phyloP scores from a whole-genome alignment of 2,888 invertebrate species.

The Laothoe populi region DNA sequence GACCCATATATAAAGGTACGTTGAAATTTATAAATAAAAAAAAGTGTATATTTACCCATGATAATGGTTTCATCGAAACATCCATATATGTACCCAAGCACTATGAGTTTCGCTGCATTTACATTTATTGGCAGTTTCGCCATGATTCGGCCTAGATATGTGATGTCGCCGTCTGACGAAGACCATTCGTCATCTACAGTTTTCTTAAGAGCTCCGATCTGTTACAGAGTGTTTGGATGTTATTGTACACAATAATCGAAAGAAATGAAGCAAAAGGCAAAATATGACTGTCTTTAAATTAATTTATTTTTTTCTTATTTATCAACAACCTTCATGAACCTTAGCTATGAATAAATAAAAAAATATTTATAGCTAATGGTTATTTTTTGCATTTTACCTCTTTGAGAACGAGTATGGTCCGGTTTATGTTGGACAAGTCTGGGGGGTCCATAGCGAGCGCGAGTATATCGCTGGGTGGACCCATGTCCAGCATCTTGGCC shows the following conservation, averaged over 20 bases:
- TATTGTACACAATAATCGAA: not conserved
- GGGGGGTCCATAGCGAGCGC: conserved; percentile 95
- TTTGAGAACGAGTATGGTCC: conserved; percentile 93
- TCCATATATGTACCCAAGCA: conserved; percentile 94
- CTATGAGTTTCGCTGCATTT: conserved; percentile 91
- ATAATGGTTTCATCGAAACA: conserved; percentile 93
- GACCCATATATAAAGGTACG: too few relatives aligned
- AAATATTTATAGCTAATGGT: too few relatives aligned
- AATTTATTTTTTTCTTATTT: too few relatives aligned
- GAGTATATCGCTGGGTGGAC: conserved; percentile 90
- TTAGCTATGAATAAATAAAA: too few relatives aligned
- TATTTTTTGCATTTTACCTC: conserved; percentile 80
- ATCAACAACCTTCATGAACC: too few relatives aligned
- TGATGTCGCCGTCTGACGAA: conserved; percentile 92
- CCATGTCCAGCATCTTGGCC: conserved; percentile 92
- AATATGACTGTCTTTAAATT: too few relatives aligned
- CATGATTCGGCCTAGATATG: conserved; percentile 93
- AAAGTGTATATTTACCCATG: conserved; percentile 83
- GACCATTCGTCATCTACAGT: conserved; percentile 80
- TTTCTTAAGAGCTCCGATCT: conserved; percentile 92
- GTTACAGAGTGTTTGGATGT: not conserved
- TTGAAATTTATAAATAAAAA: too few relatives aligned
- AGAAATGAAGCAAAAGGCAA: too few relatives aligned
- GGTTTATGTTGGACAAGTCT: conserved; percentile 90
- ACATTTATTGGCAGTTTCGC: conserved; percentile 93